Evolutionary conservation across 2,888 invertebrate species (phyloP), one percentile per base, ranked within the genome.

Genomic region (Cordilura impudica): DNA sequence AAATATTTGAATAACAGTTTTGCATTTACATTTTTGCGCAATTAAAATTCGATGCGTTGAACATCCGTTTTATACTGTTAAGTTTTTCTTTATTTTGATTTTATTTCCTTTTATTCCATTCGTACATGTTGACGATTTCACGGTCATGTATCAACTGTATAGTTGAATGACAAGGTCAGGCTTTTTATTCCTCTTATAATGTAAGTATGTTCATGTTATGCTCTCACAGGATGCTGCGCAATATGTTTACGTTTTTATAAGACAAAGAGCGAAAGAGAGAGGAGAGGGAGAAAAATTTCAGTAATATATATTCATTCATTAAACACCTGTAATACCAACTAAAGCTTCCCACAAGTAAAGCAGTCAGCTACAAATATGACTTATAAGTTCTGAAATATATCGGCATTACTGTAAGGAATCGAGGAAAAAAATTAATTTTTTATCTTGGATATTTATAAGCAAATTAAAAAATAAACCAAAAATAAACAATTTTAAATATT

Each of bases 91-190:
- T 35, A 14, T 0, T 49, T 29, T 61, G 21, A 18, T 26, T 75
- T 31, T 23, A 7, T 35, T 45, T 29, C 2, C 29, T 35, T 29
- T 12, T 10, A 56, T n/a, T 26, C 18, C 26, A 49, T 58, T 65
- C 58, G 65, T 43, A 43, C 74, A 70, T 78, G 70, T 74, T 74
- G 70, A 61, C 60, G 61, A 70, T 60, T 65, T 74, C 78, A 78
- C 74, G 74, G 74, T 78, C 78, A 78, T 70, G 65, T 70, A 60
- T 65, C 35, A 70, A 78, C 74, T 78, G 78, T 70, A 63, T 65
- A 35, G 5, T 49, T 54, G 23, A 61, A 16, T 74, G 74, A 43
- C 78, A 78, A 78, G 78, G 74, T 74, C 78, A 78, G 70, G 16
- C 70, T 60, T 70, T 78, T 77, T 77, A 76, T 78, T 56, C n/a